Conservation (phyloP, 2,113 vertebrate species). For the Anthoscopus minutus region DNA sequence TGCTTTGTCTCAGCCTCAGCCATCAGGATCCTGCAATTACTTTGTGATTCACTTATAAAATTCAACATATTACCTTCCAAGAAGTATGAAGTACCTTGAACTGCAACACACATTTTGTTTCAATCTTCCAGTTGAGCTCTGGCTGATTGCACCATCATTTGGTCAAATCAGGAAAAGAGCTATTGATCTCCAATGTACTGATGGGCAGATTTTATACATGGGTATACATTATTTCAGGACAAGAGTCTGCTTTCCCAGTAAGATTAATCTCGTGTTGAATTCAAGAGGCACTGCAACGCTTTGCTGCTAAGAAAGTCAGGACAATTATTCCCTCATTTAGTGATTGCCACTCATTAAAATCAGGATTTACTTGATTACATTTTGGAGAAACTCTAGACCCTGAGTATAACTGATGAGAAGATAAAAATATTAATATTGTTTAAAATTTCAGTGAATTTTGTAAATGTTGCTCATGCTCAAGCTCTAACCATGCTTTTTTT, state of each 20-base stretch:
- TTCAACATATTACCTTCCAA: background rate
- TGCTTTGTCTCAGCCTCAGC: background rate
- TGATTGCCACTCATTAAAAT: background rate
- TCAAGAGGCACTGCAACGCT: background rate
- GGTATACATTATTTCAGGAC: background rate
- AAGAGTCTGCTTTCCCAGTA: background rate
- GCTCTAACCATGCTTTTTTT: background rate
- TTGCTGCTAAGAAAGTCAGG: background rate
- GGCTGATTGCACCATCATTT: background rate
- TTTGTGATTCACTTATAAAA: background rate
- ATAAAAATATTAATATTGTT: background rate
- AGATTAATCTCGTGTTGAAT: background rate
- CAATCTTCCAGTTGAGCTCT: background rate
- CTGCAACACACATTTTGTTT: background rate
- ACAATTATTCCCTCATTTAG: background rate
- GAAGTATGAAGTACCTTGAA: background rate
- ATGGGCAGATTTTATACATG: background rate
- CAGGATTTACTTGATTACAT: background rate
- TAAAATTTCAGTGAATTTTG: background rate
- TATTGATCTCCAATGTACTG: background rate
- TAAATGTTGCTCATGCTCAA: background rate
- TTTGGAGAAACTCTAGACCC: background rate
- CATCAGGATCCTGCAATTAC: background rate
- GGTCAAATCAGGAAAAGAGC: background rate
- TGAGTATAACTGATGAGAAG: background rate